These are phyloP conservation scores for Drosophila kurseongensis DNA, from an alignment of 1,140 invertebrate species.

Conservation along the genomic window DNA sequence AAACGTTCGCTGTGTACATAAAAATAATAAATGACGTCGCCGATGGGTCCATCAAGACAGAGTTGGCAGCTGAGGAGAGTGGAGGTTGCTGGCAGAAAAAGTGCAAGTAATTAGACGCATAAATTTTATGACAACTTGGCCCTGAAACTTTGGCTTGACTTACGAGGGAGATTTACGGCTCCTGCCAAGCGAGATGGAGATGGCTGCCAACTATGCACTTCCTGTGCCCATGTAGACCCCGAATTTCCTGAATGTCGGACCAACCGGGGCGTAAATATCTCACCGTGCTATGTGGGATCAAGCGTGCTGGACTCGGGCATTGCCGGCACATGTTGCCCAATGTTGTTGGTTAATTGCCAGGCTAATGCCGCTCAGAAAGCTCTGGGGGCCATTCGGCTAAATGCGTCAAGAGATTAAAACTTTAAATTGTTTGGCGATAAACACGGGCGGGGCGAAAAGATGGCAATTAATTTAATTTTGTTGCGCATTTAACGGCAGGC, in stretches of 20 bases:
- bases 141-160: conserved; percentile 9
- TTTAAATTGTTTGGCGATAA: conserved; percentile 63
- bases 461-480: conserved; percentile 64
- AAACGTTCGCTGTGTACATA: conserved; percentile 70
- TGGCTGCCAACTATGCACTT: conserved; percentile 30
- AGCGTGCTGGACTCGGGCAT: conserved; percentile 28
- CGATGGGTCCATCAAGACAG: conserved; percentile 41
- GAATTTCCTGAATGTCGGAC: conserved; percentile 48
- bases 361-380: conserved; percentile 30
- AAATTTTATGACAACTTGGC: conserved; percentile 68
- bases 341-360: conserved; percentile 49
- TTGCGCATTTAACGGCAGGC: conserved; percentile 49
- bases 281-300: conserved; percentile 37
- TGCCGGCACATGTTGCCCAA: conserved; percentile 54
- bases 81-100: conserved; percentile 29
- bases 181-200: background rate
- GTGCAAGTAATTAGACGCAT: conserved; percentile 73
- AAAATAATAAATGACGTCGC: conserved; percentile 76
- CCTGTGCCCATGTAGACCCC: conserved; percentile 28
- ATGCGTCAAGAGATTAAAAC: conserved; percentile 62
- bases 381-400: conserved; percentile 39
- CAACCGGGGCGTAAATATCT: conserved; percentile 49
- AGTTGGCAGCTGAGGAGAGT: background rate
- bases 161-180: conserved; percentile 1
- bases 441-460: conserved; percentile 33